These are phyloP conservation scores for Gobio occitaniae DNA, from an alignment of 2,797 vertebrate species.

Conservation along the genomic window DNA sequence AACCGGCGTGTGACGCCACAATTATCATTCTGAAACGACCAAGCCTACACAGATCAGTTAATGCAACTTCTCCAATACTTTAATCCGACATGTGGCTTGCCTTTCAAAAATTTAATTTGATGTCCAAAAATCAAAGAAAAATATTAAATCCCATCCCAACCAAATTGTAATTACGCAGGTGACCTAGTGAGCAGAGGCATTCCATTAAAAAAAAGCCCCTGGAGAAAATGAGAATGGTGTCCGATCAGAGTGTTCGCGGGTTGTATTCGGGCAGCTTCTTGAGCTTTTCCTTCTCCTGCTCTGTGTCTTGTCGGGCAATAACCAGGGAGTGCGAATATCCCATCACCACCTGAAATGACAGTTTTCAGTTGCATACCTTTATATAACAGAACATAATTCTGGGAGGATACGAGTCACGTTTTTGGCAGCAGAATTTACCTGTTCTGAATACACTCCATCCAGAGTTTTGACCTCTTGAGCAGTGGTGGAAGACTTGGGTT, in stretches of 20 bases:
- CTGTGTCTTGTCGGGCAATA: slow-evolving; percentile 89
- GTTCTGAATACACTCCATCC: slow-evolving; percentile 91
- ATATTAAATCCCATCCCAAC: slow-evolving; percentile 46
- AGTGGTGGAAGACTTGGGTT: slow-evolving; percentile 94
- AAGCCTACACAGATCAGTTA: slow-evolving; percentile 38
- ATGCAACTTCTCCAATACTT: slow-evolving; percentile 42
- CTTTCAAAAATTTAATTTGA: slow-evolving; percentile 58
- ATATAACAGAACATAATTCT: background rate
- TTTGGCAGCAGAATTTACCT: slow-evolving; percentile 75
- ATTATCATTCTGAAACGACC: slow-evolving; percentile 46
- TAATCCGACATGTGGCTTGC: slow-evolving; percentile 55
- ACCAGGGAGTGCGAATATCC: slow-evolving; percentile 90
- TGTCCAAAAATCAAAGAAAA: slow-evolving; percentile 33
- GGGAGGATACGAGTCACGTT: background rate
- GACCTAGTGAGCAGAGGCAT: slow-evolving; percentile 58
- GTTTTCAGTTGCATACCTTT: background rate
- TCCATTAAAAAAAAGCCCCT: slow-evolving; percentile 62
- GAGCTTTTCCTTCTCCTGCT: slow-evolving; percentile 88
- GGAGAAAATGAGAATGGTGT: slow-evolving; percentile 40
- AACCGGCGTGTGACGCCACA: slow-evolving; percentile 44
- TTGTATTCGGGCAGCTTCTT: slow-evolving; percentile 96
- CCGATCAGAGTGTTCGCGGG: slow-evolving; percentile 89
- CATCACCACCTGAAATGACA: slow-evolving; percentile 87
- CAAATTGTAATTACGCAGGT: slow-evolving; percentile 58
- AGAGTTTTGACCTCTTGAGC: slow-evolving; percentile 96